phyloP scores from a whole-genome alignment of 2,888 invertebrate genomes.

The Metopia argyrocephala region DNA sequence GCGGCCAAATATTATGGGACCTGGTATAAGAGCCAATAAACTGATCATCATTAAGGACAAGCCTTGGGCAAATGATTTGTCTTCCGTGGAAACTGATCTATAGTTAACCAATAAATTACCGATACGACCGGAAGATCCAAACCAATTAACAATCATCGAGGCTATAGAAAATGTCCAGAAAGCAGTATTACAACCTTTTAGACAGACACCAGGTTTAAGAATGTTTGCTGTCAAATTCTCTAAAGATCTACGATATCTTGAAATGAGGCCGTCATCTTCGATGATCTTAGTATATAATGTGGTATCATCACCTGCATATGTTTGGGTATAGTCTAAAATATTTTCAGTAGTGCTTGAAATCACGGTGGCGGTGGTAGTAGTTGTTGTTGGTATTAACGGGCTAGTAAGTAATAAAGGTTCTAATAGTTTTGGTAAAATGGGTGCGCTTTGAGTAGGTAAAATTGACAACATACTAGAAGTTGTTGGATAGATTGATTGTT shows the following conservation, averaged over 20 bases:
- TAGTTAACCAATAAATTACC: slow-evolving; percentile 84
- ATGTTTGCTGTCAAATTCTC: slow-evolving; percentile 38
- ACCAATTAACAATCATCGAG: slow-evolving; percentile 80
- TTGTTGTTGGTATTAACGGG: slow-evolving; percentile 19
- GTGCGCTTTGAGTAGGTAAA: neutral
- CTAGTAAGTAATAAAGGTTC: slow-evolving; percentile 43
- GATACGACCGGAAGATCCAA: slow-evolving; percentile 83
- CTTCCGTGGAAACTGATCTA: slow-evolving; percentile 81
- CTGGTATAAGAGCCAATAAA: slow-evolving; percentile 83
- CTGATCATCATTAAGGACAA: slow-evolving; percentile 82
- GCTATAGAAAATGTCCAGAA: slow-evolving; percentile 80
- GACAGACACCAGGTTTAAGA: slow-evolving; percentile 78
- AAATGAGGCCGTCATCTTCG: neutral
- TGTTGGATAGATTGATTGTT: slow-evolving; percentile 1
- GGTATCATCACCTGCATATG: slow-evolving; percentile 11
- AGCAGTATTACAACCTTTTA: slow-evolving; percentile 78
- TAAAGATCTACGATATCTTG: slow-evolving; percentile 56
- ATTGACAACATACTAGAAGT: slow-evolving; percentile 11
- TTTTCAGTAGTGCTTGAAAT: slow-evolving; percentile 9
- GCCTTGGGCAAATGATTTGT: slow-evolving; percentile 84
- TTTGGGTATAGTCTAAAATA: slow-evolving; percentile 21
- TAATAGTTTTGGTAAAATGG: slow-evolving; percentile 17
- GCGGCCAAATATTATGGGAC: slow-evolving; percentile 83
- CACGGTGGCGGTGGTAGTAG: neutral
- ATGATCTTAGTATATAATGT: neutral